phyloP scores from a whole-genome alignment of 2,797 vertebrate genomes.

The Tachyglossus aculeatus region DNA sequence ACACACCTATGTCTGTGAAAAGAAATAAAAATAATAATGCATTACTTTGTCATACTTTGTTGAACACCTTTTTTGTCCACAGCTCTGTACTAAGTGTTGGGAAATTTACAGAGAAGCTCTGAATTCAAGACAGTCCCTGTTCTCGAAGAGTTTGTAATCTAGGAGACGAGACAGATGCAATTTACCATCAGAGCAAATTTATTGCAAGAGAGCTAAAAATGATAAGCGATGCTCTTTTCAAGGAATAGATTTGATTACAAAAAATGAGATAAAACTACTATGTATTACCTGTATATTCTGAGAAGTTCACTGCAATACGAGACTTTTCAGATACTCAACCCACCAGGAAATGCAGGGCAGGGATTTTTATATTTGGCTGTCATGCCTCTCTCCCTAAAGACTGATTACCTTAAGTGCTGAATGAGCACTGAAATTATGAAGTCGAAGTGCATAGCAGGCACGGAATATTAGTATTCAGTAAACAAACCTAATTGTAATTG shows the following conservation, averaged over 20 bases:
- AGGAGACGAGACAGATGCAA: too few species aligned
- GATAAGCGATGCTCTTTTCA: neutral
- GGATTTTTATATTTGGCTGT: slow-evolving; percentile 13
- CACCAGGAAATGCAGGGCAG: slow-evolving; percentile 6
- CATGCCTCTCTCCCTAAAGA: slow-evolving; percentile 8
- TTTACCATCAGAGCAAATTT: too few species aligned
- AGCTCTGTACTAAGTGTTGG: too few species aligned
- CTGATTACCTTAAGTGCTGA: slow-evolving; percentile 19
- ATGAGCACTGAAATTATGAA: slow-evolving; percentile 30
- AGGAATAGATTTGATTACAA: neutral
- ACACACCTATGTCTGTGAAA: too few species aligned
- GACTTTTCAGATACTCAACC: neutral
- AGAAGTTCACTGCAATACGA: neutral
- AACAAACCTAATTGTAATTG: slow-evolving; percentile 36
- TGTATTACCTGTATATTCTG: neutral
- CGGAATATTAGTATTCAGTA: slow-evolving; percentile 55
- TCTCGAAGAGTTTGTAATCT: too few species aligned
- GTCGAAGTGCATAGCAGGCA: slow-evolving; percentile 19
- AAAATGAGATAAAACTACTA: neutral
- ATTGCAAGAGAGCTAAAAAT: slow-evolving; percentile 1
- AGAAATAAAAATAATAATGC: too few species aligned
- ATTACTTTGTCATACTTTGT: too few species aligned
- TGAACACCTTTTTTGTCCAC: too few species aligned
- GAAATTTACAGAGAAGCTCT: too few species aligned
- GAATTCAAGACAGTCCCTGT: too few species aligned